These are phyloP conservation scores for Metacarcinus magister DNA, from an alignment of 2,888 invertebrate species.

Conservation along the genomic window DNA sequence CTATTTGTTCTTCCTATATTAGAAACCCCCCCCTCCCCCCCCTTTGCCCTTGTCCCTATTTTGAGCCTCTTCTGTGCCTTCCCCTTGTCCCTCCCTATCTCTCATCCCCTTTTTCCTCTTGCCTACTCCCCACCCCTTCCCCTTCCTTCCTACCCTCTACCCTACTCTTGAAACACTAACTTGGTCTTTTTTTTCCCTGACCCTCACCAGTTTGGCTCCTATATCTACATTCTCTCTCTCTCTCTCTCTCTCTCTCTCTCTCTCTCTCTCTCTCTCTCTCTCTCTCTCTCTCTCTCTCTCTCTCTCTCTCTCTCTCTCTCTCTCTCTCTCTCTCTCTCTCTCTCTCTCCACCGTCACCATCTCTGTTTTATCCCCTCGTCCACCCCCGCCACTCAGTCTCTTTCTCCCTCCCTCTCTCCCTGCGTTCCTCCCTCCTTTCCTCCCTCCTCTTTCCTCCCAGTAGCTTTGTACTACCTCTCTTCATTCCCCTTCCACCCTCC, in stretches of 20 bases:
- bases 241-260: neutral
- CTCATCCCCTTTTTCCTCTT: neutral
- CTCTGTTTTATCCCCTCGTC: too few species aligned
- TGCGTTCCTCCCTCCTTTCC: neutral
- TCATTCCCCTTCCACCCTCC: neutral
- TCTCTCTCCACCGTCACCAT: neutral
- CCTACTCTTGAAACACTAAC: neutral
- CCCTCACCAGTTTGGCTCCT: neutral
- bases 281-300: neutral
- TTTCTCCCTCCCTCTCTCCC: neutral
- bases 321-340: neutral
- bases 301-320: constrained; percentile 13
- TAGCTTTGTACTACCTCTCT: neutral
- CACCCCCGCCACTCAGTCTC: neutral
- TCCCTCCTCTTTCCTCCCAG: neutral
- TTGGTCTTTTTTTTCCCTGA: neutral
- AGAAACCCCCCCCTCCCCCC: neutral
- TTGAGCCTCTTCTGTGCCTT: neutral
- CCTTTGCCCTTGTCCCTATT: neutral
- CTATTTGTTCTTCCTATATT: neutral
- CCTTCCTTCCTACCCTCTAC: neutral
- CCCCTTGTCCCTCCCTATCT: neutral
- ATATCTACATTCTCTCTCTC: neutral
- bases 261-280: too few species aligned
- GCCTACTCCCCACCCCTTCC: neutral